Evolutionary conservation across 2,888 invertebrate genomes (phyloP).

Genomic region (Hyposoter dolosus): DNA sequence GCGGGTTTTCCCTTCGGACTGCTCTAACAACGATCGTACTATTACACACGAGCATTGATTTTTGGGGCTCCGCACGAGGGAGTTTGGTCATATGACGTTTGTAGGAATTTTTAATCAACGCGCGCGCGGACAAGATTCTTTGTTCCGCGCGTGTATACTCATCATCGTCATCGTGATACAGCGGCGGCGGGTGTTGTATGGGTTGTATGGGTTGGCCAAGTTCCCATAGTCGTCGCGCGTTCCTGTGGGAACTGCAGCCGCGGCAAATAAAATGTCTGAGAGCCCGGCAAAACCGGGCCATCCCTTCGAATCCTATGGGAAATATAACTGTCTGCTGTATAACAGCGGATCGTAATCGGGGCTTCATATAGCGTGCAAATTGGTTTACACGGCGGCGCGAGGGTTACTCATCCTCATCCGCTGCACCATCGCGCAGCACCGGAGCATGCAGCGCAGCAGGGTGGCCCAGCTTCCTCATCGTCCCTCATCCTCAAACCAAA

Average conservation of each 20-base stretch:
- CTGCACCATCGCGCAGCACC: neutral
- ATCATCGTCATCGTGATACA: too few species aligned
- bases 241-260: slow-evolving; percentile 82
- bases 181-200: neutral
- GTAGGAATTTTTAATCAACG: slow-evolving; percentile 54
- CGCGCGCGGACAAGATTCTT: slow-evolving; percentile 34
- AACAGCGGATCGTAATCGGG: slow-evolving; percentile 77
- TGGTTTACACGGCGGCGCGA: slow-evolving; percentile 83
- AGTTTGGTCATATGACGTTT: slow-evolving; percentile 4
- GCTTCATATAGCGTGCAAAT: slow-evolving; percentile 83
- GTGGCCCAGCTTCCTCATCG: slow-evolving; percentile 66
- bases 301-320: slow-evolving; percentile 83
- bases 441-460: too few species aligned
- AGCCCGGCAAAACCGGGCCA: slow-evolving; percentile 21
- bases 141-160: slow-evolving; percentile 51
- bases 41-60: too few species aligned
- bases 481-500: slow-evolving; percentile 26
- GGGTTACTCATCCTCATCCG: slow-evolving; percentile 45
- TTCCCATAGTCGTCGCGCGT: slow-evolving; percentile 78
- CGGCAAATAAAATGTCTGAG: slow-evolving; percentile 64
- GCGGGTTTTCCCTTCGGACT: neutral
- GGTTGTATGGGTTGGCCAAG: slow-evolving; percentile 61
- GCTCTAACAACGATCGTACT: too few species aligned
- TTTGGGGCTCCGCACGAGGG: too few species aligned
- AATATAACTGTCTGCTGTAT: slow-evolving; percentile 81